Conservation (phyloP, 1,140 invertebrate genomes). For the Euura saliciscinereae region DNA sequence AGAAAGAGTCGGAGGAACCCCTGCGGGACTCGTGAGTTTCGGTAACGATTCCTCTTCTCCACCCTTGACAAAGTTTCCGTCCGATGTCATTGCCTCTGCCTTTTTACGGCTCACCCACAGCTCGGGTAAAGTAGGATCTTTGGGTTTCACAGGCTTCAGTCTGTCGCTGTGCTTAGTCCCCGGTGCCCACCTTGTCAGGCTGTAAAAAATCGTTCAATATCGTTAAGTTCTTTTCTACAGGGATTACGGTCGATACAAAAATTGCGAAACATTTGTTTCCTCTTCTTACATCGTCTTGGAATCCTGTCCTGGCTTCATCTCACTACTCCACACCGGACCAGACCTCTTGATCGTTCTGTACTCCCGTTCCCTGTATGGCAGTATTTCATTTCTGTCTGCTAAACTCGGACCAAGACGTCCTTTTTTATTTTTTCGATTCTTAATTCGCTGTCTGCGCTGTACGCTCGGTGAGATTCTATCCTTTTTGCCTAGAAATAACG, state of each 20-base stretch:
- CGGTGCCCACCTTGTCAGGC: constrained; percentile 8
- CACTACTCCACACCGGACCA: constrained; percentile 40
- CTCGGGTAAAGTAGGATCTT: neutral
- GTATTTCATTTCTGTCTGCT: neutral
- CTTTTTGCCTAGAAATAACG: neutral
- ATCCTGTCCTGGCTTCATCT: constrained; percentile 42
- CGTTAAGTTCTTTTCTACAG: too few relatives aligned
- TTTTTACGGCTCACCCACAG: neutral
- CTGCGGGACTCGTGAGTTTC: neutral
- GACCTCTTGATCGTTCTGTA: neutral
- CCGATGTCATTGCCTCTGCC: neutral
- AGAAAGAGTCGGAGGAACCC: neutral
- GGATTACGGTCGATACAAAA: neutral
- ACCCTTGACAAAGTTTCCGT: neutral
- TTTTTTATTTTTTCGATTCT: neutral
- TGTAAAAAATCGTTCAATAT: constrained; percentile 8
- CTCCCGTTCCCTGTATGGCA: neutral
- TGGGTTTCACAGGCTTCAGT: neutral
- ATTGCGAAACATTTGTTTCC: neutral
- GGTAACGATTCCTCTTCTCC: neutral
- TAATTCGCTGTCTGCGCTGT: neutral
- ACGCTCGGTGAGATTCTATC: neutral
- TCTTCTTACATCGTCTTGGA: neutral
- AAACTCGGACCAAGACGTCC: neutral
- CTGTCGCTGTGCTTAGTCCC: constrained; percentile 23